Base-by-base conservation (phyloP, 2,888 invertebrate species). In the Malacosoma neustria region DNA sequence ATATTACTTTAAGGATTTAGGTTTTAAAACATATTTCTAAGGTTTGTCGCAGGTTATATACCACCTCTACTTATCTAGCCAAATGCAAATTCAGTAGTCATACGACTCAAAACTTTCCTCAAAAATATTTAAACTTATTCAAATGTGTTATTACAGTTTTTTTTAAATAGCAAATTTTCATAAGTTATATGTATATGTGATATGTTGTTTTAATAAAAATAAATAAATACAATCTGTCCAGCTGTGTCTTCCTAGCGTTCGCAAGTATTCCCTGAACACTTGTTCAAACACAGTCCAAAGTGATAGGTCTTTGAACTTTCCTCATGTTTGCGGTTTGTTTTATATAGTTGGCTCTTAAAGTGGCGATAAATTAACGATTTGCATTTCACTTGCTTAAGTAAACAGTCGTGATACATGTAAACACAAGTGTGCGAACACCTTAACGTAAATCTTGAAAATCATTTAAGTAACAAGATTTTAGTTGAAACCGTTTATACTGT, bases 291-390 rank as follows among this genome's bases (percentile, higher is more conserved):
- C 58, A 51, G 58, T 59, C 72, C 72, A 67, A 74, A 74, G 72
- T 70, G 72, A 73, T 81, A 74, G 82, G 82, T 81, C 81, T 80
- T 81, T 84, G 82, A 84, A 77, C 84, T 64, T 54, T 57, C 43
- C 44, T 56, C 54, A 52, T 81, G 75, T 80, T 80, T 81, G 81
- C 74, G 69, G 73, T 77, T 71, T 68, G 71, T 71, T 76, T 79
- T 73, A 82, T 76, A 80, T 75, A 72, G 72, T 72, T 63, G 65
- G 72, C 70, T 62, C 72, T 73, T 67, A 72, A 76, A 72, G 73
- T 74, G 76, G 77, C 68, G 75, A 81, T 81, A 77, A 79, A 82
- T 80, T 80, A 80, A 73, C 76, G 75, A 82, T 82, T 80, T 75
- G 75, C 80, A 79, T 79, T 71, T 74, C 72, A 63, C 65, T 64